Percentiles rank a stretch among this genome's conserved stretches.
Evolutionary conservation across 1,140 invertebrate genomes (phyloP).

Genomic region (Apis mellifera): DNA sequence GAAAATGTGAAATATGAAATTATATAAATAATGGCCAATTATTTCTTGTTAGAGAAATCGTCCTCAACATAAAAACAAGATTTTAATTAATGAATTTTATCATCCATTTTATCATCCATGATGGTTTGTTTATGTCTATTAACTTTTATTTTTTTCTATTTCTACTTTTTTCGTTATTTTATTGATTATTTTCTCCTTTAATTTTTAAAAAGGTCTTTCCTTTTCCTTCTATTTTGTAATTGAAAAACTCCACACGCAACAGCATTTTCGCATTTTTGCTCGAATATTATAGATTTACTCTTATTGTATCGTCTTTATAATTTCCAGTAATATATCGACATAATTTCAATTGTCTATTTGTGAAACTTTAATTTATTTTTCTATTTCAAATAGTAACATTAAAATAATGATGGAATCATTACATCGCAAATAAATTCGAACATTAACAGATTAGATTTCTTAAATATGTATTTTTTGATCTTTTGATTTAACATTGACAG

Average conservation of each 20-base stretch:
- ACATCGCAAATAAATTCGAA: too few species aligned
- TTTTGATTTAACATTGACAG: too few species aligned
- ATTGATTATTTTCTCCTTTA: background rate
- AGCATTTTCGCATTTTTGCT: conserved; percentile 14
- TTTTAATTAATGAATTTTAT: conserved; percentile 79
- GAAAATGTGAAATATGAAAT: conserved; percentile 73
- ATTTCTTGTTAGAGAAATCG: conserved; percentile 69
- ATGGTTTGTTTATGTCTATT: background rate
- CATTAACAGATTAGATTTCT: too few species aligned
- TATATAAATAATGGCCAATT: conserved; percentile 77
- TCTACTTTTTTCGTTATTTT: too few species aligned
- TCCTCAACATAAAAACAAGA: conserved; percentile 74
- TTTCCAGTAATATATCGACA: background rate
- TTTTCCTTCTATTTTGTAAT: too few species aligned
- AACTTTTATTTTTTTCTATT: background rate
- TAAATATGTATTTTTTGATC: too few species aligned
- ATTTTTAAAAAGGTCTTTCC: too few species aligned
- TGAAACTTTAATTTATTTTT: too few species aligned
- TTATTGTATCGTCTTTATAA: background rate
- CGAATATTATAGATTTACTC: background rate
- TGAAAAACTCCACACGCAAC: too few species aligned
- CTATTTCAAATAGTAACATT: background rate
- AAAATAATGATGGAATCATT: too few species aligned
- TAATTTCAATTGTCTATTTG: conserved; percentile 14
- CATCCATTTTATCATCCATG: conserved; percentile 68